Evolutionary conservation across 2,888 invertebrate genomes (phyloP).

Genomic region (Caenorhabditis sp.): DNA sequence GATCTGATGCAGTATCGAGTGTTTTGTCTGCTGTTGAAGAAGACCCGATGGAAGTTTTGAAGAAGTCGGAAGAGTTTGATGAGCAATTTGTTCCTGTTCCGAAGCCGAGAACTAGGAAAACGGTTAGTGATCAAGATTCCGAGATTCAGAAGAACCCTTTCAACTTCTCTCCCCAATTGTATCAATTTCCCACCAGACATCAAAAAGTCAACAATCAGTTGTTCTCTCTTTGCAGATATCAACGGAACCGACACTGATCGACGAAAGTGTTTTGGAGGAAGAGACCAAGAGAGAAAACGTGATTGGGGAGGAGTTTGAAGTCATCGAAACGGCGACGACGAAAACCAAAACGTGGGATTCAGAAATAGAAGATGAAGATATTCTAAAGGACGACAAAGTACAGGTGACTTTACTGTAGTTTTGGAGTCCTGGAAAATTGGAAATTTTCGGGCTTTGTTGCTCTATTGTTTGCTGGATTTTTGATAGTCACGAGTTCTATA

Average conservation of each 20-base stretch:
- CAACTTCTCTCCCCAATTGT: background rate
- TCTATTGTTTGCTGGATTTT: constrained; percentile 20
- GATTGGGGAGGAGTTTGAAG: constrained; percentile 56
- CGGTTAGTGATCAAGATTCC: constrained; percentile 1
- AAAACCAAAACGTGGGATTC: constrained; percentile 5
- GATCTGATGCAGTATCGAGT: constrained; percentile 33
- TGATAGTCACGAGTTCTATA: constrained; percentile 21
- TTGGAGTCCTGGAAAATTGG: background rate
- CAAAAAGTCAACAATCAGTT: constrained; percentile 36
- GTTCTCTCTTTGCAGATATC: constrained; percentile 41
- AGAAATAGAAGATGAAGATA: constrained; percentile 12
- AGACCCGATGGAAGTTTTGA: constrained; percentile 29
- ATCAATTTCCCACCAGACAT: constrained; percentile 9
- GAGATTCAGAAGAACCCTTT: background rate
- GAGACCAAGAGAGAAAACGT: constrained; percentile 41
- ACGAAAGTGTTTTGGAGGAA: constrained; percentile 9
- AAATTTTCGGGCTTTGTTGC: background rate
- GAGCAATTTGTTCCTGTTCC: constrained; percentile 39
- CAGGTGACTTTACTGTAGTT: constrained; percentile 5
- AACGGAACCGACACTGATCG: constrained; percentile 46
- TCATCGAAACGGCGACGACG: constrained; percentile 22
- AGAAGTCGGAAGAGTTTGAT: constrained; percentile 3
- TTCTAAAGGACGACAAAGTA: background rate
- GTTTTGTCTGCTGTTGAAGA: constrained; percentile 41
- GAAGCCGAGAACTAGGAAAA: constrained; percentile 51